Conservation (phyloP, 2,797 vertebrate genomes). For the Halcyon leucocephala region DNA sequence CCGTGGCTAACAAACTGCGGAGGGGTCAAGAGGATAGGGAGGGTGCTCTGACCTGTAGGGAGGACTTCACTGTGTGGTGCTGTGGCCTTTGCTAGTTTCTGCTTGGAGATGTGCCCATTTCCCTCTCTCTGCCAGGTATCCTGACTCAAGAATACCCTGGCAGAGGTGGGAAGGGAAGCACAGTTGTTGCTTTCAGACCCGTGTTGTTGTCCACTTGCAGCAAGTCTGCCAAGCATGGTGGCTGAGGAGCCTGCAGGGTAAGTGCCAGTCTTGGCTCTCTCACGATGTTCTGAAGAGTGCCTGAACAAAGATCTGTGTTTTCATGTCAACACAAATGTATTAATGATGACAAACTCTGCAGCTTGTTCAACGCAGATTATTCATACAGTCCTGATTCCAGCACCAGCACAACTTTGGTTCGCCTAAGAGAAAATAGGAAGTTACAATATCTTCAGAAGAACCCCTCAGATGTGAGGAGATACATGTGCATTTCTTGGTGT, state of each 20-base stretch:
- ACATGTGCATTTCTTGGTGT: rapidly evolving
- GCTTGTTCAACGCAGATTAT: neutral
- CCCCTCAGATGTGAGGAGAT: neutral
- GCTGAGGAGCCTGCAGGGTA: neutral
- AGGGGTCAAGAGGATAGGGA: neutral
- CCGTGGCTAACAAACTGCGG: neutral
- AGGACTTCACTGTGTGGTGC: rapidly evolving
- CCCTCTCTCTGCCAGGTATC: neutral
- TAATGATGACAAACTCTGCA: neutral
- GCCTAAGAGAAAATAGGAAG: neutral
- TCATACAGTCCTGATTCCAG: neutral
- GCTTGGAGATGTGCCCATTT: rapidly evolving
- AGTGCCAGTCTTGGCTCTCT: rapidly evolving
- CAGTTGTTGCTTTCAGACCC: neutral
- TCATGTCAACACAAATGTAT: neutral
- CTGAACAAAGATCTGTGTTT: neutral
- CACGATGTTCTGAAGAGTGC: neutral
- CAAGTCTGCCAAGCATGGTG: neutral
- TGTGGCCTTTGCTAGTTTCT: neutral
- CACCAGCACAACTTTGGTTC: neutral
- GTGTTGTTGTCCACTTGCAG: neutral
- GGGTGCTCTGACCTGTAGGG: neutral
- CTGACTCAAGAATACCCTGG: neutral
- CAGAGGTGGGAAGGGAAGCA: neutral
- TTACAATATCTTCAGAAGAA: neutral